These are phyloP conservation scores for Aleiodes testaceus DNA, from an alignment of 2,888 invertebrate species.

Conservation along the genomic window DNA sequence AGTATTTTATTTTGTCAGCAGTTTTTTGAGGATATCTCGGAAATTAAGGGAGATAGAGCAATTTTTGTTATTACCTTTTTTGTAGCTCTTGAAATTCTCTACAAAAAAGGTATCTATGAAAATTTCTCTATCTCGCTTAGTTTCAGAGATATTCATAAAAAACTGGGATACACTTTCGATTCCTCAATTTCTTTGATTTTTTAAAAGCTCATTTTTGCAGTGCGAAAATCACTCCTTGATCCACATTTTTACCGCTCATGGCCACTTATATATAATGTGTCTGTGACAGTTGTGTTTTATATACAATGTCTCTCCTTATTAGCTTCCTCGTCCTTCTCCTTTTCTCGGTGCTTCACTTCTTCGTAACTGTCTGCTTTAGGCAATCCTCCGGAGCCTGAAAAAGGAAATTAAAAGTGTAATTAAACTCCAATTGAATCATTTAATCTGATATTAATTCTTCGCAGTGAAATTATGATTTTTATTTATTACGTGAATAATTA, in stretches of 20 bases:
- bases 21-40: no score
- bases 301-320: conserved; percentile 11
- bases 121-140: no score
- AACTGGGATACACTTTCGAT: no score
- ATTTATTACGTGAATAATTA: conserved; percentile 24
- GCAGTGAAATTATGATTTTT: conserved; percentile 12
- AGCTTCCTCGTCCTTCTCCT: conserved; percentile 26
- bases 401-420: not conserved
- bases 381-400: not conserved
- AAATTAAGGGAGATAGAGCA: no score
- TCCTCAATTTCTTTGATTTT: not conserved
- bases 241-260: conserved; percentile 65
- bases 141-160: no score
- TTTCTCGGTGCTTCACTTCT: conserved; percentile 16
- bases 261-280: conserved; percentile 61
- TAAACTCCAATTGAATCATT: conserved; percentile 9
- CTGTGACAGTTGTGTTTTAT: conserved; percentile 45
- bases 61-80: no score
- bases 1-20: no score
- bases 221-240: conserved; percentile 63
- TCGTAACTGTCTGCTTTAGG: conserved; percentile 23
- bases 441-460: not conserved
- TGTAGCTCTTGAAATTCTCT: no score
- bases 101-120: no score
- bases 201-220: conserved; percentile 33